Conservation (phyloP, 2,888 invertebrate genomes). For the Pantelozetes paolii region DNA sequence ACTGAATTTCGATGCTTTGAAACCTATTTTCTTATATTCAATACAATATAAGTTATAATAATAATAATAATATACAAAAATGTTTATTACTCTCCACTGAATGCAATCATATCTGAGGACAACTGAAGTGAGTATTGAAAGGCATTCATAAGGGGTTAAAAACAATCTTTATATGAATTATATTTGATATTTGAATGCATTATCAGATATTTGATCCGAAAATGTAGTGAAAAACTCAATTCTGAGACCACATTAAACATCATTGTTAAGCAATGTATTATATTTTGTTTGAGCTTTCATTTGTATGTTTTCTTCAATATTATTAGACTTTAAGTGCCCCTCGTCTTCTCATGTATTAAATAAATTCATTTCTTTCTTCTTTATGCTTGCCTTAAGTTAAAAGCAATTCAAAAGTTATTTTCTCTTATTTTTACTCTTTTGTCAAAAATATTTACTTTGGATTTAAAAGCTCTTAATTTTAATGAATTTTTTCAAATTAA, state of each 20-base stretch:
- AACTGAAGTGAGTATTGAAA: too few species aligned
- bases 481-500: too few species aligned
- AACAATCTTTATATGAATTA: not conserved
- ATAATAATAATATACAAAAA: not conserved
- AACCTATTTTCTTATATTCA: not conserved
- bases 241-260: not conserved
- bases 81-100: not conserved
- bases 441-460: too few species aligned
- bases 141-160: not conserved
- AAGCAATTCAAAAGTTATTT: too few species aligned
- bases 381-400: too few species aligned
- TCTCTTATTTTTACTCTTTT: too few species aligned
- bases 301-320: not conserved
- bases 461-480: too few species aligned
- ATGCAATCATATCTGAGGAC: too few species aligned
- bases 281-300: not conserved
- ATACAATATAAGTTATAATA: not conserved
- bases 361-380: too few species aligned
- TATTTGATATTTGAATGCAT: not conserved
- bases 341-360: too few species aligned
- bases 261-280: not conserved
- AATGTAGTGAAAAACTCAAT: not conserved
- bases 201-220: not conserved
- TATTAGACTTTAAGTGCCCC: too few species aligned
- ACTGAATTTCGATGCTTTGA: constrained; percentile 26